Evolutionary conservation across 2,797 vertebrate species (phyloP), one percentile per base, ranked within the genome.

Genomic region (Potorous gilbertii): DNA sequence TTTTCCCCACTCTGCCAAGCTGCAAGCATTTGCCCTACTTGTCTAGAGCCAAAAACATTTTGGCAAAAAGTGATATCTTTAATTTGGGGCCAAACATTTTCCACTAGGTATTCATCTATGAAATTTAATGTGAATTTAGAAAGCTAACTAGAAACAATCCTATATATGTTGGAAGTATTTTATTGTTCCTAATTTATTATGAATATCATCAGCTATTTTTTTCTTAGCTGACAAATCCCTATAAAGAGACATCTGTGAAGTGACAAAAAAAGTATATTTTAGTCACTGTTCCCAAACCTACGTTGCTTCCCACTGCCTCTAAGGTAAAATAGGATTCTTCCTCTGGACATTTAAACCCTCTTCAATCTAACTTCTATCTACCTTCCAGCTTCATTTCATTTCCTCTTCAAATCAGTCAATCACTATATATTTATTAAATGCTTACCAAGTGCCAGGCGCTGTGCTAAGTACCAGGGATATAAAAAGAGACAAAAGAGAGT

Each of bases 101-200:
- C 66, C n/a, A 40, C 66, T 74, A 21, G 40, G n/a, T 74, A 40
- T 21, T 74, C 16, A 40, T 40, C 66, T 74, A 21, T 21, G n/a
- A 74, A 74, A 62, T 34, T 40, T 74, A 74, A 21, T 74, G 66
- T 74, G 40, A 74, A 40, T 74, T 56, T 29, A 10, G 50, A 56
- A 55, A 87, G 46, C 56, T 10, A 92, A 5, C 81, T 9, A 87
- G 62, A 87, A 89, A 94, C 18, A 93, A 81, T 56, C 92, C 56
- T 40, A 16, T 34, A 52, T 3, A 34, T 94, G 52, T 31, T 54
- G 55, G 24, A 91, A 94, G 59, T 27, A 5, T 14, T 62, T 95
- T 95, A 46, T 92, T 90, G 12, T 92, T 94, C 62, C 66, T 74
- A 18, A 74, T 74, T 40, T n/a, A 40, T 74, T 74, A 74, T 40